phyloP scores from a whole-genome alignment of 2,113 vertebrate species.

The Thamnaconus septentrionalis region DNA sequence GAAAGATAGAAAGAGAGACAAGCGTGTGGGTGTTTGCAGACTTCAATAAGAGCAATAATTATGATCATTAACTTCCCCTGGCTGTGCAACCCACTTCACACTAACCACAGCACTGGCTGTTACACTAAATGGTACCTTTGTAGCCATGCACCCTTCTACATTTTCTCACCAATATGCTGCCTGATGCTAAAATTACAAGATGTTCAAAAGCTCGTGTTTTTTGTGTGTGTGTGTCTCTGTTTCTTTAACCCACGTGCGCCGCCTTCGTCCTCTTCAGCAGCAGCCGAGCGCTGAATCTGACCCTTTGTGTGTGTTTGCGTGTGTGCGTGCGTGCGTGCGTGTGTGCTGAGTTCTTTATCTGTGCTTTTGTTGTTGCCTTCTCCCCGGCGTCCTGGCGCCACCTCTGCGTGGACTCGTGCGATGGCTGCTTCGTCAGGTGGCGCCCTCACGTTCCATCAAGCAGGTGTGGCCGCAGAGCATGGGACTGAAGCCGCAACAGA shows the following conservation, averaged over 20 bases:
- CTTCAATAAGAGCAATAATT: too few species aligned
- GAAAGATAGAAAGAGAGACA: too few species aligned
- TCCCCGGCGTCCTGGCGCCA: conserved; percentile 60
- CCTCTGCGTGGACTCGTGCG: conserved; percentile 55
- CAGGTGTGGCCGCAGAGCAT: conserved; percentile 71
- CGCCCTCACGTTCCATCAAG: conserved; percentile 46
- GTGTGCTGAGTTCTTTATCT: conserved; percentile 54
- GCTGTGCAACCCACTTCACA: too few species aligned
- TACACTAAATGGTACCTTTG: too few species aligned
- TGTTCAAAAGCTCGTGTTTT: too few species aligned
- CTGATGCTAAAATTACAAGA: too few species aligned
- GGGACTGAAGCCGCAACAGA: conserved; percentile 13
- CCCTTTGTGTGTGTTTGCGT: background rate
- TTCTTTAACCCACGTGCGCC: background rate
- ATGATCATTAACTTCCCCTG: too few species aligned
- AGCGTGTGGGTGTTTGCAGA: too few species aligned
- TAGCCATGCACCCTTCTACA: too few species aligned
- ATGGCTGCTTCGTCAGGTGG: conserved; percentile 53
- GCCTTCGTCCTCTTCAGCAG: background rate
- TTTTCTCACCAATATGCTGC: too few species aligned
- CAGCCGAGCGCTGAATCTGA: background rate
- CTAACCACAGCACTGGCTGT: too few species aligned
- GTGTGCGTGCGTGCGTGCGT: background rate
- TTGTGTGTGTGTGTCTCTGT: background rate
- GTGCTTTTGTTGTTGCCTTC: conserved; percentile 50